A percentile compares a stretch with the other conserved stretches of the same genome.
These are phyloP conservation scores for Trematocara marginatum DNA, from an alignment of 2,113 vertebrate species.

Conservation along the genomic window DNA sequence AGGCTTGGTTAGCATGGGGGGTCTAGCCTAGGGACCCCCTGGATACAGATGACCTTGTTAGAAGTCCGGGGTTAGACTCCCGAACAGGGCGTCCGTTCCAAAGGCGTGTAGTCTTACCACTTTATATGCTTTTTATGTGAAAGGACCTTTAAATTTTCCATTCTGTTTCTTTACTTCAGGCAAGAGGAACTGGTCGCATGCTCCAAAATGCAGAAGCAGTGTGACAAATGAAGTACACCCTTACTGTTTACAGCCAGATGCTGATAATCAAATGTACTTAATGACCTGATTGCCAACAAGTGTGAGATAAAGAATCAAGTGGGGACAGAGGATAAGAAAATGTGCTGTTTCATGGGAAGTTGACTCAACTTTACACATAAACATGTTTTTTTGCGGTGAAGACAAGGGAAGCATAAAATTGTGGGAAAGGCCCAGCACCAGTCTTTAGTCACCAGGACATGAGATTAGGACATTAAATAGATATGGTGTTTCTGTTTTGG, in stretches of 20 bases:
- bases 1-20: not conserved
- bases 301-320: not conserved
- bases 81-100: not conserved
- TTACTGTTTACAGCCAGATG: not conserved
- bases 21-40: not conserved
- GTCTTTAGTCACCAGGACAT: not conserved
- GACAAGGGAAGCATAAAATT: not conserved
- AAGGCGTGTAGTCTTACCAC: not conserved
- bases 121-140: not conserved
- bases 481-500: not conserved
- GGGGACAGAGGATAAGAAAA: not conserved
- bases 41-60: not conserved
- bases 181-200: not conserved
- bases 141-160: not conserved
- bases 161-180: not conserved
- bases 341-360: not conserved
- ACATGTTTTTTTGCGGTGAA: not conserved
- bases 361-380: not conserved
- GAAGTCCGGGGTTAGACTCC: not conserved
- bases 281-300: not conserved
- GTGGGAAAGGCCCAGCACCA: not conserved
- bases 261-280: not conserved
- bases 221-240: not conserved
- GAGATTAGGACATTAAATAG: not conserved
- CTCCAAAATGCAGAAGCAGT: not conserved